Conservation (phyloP, 2,888 invertebrate species). For the Ernsta delagoae region DNA sequence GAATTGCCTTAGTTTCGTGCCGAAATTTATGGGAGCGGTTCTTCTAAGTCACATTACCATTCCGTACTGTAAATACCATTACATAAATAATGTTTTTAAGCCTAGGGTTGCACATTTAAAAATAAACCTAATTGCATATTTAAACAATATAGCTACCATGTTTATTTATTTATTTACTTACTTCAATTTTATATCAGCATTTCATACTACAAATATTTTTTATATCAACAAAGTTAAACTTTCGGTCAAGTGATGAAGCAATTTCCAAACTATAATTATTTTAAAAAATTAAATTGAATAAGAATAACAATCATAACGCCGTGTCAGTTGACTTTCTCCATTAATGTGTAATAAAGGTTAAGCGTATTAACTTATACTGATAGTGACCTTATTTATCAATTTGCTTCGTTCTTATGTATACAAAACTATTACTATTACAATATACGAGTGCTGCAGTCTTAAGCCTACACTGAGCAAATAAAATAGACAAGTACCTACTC, state of each 20-base stretch:
- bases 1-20: slow-evolving; percentile 24
- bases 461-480: not conserved
- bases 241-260: not conserved
- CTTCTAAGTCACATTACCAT: slow-evolving; percentile 12
- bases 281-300: not conserved
- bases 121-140: too few relatives aligned
- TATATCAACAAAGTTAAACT: too few relatives aligned
- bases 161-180: too few relatives aligned
- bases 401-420: too few relatives aligned
- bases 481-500: not conserved
- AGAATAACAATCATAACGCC: not conserved
- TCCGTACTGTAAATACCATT: slow-evolving; percentile 8
- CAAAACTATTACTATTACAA: too few relatives aligned
- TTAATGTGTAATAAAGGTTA: not conserved
- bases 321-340: not conserved
- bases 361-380: not conserved
- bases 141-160: too few relatives aligned
- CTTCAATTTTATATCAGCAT: too few relatives aligned
- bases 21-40: slow-evolving; percentile 28
- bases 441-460: too few relatives aligned
- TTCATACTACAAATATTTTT: too few relatives aligned
- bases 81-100: slow-evolving; percentile 6
- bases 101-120: not conserved
- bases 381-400: not conserved
- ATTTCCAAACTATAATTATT: not conserved